A percentile compares a stretch with the other conserved stretches of the same genome.
Conservation (phyloP, 92 coral and sea anemone species). For the Umimayanthus kanabou region DNA sequence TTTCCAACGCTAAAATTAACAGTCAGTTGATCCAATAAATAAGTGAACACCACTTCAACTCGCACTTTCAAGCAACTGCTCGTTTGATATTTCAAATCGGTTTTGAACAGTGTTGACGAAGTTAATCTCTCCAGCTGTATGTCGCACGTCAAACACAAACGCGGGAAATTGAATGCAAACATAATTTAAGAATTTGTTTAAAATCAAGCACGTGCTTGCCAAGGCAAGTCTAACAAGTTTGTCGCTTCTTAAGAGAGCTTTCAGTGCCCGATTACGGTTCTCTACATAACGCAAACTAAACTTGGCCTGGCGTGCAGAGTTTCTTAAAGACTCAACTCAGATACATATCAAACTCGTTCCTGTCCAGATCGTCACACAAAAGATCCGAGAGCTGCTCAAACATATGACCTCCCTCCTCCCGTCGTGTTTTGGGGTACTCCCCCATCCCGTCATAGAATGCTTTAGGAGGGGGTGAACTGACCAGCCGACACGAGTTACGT, state of each 20-base stretch:
- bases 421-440: slow-evolving; percentile 36
- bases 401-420: slow-evolving; percentile 58
- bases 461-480: slow-evolving; percentile 52
- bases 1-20: background rate
- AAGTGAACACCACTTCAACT: background rate
- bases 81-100: background rate
- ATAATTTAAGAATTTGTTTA: too few relatives aligned
- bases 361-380: slow-evolving; percentile 87
- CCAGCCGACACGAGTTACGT: slow-evolving; percentile 78
- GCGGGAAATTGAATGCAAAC: background rate
- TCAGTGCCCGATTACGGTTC: background rate
- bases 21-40: background rate
- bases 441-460: slow-evolving; percentile 21
- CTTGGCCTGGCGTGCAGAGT: too few relatives aligned
- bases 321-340: slow-evolving; percentile 29
- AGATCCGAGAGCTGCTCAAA: slow-evolving; percentile 86
- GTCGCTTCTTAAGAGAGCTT: background rate
- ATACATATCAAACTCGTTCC: slow-evolving; percentile 95
- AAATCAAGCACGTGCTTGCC: background rate
- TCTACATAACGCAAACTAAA: background rate
- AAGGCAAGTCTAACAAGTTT: background rate
- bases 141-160: background rate
- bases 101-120: too few relatives aligned
- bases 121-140: background rate
- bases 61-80: background rate